Evolutionary conservation across 1,140 invertebrate species (phyloP).

Genomic region (Dinothrombium tinctorium): DNA sequence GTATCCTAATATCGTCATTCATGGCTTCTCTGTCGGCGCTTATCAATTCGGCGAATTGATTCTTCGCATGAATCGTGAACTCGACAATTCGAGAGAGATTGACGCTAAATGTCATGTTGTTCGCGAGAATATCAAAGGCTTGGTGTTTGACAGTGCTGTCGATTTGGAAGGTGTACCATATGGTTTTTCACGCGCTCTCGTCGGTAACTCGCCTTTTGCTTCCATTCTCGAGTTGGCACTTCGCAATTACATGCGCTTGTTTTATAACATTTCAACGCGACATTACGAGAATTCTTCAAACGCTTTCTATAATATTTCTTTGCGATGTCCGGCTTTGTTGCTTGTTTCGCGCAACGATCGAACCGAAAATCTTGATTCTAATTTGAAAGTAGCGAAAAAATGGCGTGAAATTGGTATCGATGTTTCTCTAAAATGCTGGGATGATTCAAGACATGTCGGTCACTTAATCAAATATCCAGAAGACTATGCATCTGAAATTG

Average conservation of each 20-base stretch:
- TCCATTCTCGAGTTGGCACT: conserved; percentile 13
- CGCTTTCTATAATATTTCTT: not conserved
- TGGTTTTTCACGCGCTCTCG: conserved; percentile 8
- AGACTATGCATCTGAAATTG: conserved; percentile 46
- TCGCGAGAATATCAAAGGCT: conserved; percentile 1
- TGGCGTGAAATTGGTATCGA: conserved; percentile 29
- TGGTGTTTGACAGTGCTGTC: conserved; percentile 9
- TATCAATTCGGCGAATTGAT: conserved; percentile 12
- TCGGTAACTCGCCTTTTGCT: conserved; percentile 4
- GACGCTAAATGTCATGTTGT: not conserved
- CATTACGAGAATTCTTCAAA: conserved; percentile 34
- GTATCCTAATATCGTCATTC: conserved; percentile 41
- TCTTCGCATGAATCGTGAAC: not conserved
- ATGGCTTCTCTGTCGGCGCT: conserved; percentile 46
- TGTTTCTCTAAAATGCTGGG: conserved; percentile 52
- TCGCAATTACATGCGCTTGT: conserved; percentile 48
- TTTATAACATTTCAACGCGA: conserved; percentile 45
- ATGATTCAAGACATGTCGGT: conserved; percentile 54
- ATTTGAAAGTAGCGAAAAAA: conserved; percentile 34
- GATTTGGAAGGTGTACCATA: conserved; percentile 3
- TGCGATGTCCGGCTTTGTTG: conserved; percentile 32
- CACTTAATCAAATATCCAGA: conserved; percentile 51
- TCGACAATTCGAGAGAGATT: not conserved
- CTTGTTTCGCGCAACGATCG: conserved; percentile 52
- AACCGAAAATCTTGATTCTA: conserved; percentile 41